These are phyloP conservation scores for Todiramphus saurophagus DNA, from an alignment of 2,113 vertebrate species.

Conservation along the genomic window DNA sequence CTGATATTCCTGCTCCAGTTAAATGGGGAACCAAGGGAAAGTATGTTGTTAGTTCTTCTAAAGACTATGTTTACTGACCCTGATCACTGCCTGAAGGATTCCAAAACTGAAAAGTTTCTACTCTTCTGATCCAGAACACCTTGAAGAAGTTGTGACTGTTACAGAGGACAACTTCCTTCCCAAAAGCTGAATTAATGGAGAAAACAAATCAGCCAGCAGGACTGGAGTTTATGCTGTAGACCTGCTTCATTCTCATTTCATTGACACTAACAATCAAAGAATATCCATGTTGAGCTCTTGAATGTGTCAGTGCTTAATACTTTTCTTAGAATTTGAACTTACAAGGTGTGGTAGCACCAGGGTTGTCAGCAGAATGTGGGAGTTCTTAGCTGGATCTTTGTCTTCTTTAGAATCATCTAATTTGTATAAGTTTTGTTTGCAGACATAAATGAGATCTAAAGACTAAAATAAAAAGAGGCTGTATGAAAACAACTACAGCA, in stretches of 20 bases:
- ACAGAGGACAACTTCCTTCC: not conserved
- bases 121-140: not conserved
- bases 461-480: not conserved
- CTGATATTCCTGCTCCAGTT: not conserved
- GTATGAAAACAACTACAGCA: not conserved
- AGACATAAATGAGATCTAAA: not conserved
- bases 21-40: not conserved
- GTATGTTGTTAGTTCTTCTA: not conserved
- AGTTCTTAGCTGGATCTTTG: not conserved
- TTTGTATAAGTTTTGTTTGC: not conserved
- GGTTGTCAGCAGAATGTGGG: not conserved
- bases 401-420: not conserved
- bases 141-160: not conserved
- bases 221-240: not conserved
- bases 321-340: not conserved
- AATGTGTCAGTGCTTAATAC: not conserved
- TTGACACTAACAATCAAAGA: not conserved
- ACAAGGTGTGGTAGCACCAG: accelerated
- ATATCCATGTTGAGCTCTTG: not conserved
- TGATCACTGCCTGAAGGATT: not conserved
- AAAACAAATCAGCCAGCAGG: not conserved
- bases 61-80: not conserved
- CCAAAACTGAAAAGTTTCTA: not conserved
- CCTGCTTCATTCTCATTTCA: not conserved
- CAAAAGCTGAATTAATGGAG: not conserved